Conservation (phyloP, 2,113 vertebrate species). For the Ranitomeya imitator region DNA sequence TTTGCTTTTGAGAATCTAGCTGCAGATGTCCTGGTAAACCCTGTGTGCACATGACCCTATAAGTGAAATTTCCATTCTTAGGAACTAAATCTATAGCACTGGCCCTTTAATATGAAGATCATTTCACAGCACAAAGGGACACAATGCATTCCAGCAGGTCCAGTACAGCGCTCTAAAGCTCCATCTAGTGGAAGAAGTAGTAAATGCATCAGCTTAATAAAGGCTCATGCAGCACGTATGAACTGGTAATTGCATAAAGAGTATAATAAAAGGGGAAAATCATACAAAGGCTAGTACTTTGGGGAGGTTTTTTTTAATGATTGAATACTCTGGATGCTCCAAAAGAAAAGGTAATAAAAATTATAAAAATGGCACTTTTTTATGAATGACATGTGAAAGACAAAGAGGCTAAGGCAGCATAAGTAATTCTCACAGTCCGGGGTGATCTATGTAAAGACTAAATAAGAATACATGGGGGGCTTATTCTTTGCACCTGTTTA, state of each 20-base stretch:
- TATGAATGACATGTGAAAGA: neutral
- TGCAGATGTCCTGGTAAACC: no score
- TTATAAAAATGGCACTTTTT: neutral
- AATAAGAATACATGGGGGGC: neutral
- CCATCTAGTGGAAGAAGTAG: neutral
- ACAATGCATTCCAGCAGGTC: neutral
- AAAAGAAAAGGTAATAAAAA: neutral
- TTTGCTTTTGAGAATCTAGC: no score
- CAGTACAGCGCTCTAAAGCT: neutral
- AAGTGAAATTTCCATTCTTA: neutral
- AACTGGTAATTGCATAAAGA: no score
- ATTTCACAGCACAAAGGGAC: neutral
- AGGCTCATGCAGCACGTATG: no score
- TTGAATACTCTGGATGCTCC: neutral
- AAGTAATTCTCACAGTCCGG: neutral
- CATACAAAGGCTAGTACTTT: neutral
- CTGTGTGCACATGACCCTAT: no score
- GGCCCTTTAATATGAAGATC: neutral
- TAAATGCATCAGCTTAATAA: neutral
- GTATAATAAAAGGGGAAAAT: no score
- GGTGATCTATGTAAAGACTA: neutral
- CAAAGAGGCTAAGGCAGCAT: neutral
- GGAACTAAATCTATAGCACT: neutral
- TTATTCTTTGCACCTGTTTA: neutral
- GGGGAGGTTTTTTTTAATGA: no score